Base-by-base conservation (phyloP, 2,888 invertebrate species). In the Mesoligia furuncula region DNA sequence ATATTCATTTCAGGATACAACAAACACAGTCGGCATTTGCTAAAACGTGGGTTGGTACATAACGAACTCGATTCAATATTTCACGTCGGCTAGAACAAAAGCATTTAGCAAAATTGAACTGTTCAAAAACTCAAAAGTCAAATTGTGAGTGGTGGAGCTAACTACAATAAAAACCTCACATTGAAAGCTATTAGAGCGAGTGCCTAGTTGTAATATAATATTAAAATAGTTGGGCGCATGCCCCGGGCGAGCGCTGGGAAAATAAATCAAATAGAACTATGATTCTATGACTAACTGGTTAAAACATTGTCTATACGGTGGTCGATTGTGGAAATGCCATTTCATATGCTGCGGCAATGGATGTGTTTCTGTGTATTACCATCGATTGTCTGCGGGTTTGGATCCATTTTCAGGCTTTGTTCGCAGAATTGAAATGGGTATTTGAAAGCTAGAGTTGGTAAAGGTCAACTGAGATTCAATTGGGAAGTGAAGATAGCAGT, bases 101-200 rank as follows among this genome's bases (percentile, higher is more conserved):
- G 78, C 81, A 85, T 83, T 89, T 89, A 85, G 72, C 65, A 77
- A 86, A 85, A 89, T 86, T 85, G 81, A 85, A 87, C 59, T 65
- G 67, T 77, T 85, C 73, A 84, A 88, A 84, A 89, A 85, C 85
- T 80, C 79, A 80, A 86, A 90, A 89, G 85, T 89, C 86, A 90
- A 90, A 89, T 88, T 85, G 81, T 80, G 79, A 80, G 84, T 83
- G 67, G 42, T 57, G 62, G 69, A 79, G 75, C 88, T 89, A 93
- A 92, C 90, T 92, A 89, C 88, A 92, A 93, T 90, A 91, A 93
- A 93, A 93, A 91, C 89, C 85, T 89, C 85, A 85, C 89, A 91
- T 90, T 88, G 88, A 89, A 93, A 93, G 88, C 92, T 90, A 94
- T 94, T 93, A 94, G 89, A 90, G 84, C 85, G 91, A 92, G 93